Evolutionary conservation across 2,797 vertebrate genomes (phyloP), one percentile per base, ranked within the genome.

Genomic region (Rallus crepitans): DNA sequence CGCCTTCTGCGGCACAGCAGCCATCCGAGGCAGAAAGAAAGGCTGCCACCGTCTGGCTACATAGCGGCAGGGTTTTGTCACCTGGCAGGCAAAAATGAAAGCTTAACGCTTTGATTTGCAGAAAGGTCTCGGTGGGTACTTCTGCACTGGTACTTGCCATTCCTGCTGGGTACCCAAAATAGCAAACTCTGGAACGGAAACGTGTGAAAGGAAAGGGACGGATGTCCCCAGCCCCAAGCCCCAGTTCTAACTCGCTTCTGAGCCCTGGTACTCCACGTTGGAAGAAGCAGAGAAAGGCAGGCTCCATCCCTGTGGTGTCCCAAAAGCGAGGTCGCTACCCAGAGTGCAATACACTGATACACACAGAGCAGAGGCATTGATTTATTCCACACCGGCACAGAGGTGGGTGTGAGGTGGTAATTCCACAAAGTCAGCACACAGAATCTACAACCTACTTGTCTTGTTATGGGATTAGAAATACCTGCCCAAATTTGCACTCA

Each of bases 21-120:
- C 39, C 39, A 15, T 23, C 82, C 57, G 8, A 37, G 37, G 40
- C 53, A 64, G 79, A 81, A 77, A 71, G 24, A 64, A 80, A 71
- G 47, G 59, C 77, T 94, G 76, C 84, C 82, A 88, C 72, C 91
- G 55, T 37, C 89, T 91, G 95, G 85, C 66, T 87, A 10, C 12
- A 2, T 24, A 35, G 25, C 0, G 75, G 35, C 35, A 66, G 8
- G 3, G 18, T 63, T 86, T 95, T 48, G 27, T 30, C 73, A 60
- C 18, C 27, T 78, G 7, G 1, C 47, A 28, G 60, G 76, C n/a
- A 61, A 72, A 53, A 73, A 19, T 0, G 9, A 35, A 63, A 78
- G 18, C 35, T 81, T 60, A n/a, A 64, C 8, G 2, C 37, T 72
- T 28, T 1, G 2, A 5, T 45, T 72, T 60, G 35, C 42, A 39